A percentile compares a stretch with the other conserved stretches of the same genome.
Evolutionary conservation across 2,113 vertebrate species (phyloP).

Genomic region (Cyphotilapia sp.): DNA sequence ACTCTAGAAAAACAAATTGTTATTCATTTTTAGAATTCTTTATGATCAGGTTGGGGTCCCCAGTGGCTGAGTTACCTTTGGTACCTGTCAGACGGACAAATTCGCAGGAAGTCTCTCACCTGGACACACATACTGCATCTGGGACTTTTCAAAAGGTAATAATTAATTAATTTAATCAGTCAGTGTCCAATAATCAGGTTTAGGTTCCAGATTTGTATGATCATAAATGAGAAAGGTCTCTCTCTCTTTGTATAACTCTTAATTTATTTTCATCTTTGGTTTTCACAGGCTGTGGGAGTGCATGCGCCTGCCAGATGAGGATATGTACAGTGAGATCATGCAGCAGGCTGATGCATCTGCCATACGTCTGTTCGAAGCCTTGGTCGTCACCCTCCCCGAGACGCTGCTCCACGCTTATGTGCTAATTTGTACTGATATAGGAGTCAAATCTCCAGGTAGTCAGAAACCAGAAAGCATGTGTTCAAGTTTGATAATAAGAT

Average conservation of each 20-base stretch:
- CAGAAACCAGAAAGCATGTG: background rate
- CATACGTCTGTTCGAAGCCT: constrained; percentile 75
- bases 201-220: background rate
- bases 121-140: constrained; percentile 79
- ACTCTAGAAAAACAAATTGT: background rate
- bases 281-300: constrained; percentile 74
- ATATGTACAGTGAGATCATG: constrained; percentile 43
- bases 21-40: background rate
- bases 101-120: constrained; percentile 42
- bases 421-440: constrained; percentile 69
- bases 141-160: constrained; percentile 76
- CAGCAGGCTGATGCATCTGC: constrained; percentile 73
- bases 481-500: background rate
- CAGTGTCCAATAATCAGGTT: background rate
- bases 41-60: constrained; percentile 57
- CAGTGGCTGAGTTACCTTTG: constrained; percentile 81
- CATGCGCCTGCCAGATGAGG: background rate
- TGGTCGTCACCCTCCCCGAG: constrained; percentile 78
- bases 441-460: constrained; percentile 62
- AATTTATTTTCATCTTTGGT: background rate
- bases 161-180: background rate
- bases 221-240: background rate
- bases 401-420: constrained; percentile 77
- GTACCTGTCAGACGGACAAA: constrained; percentile 71
- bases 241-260: background rate